phyloP scores from a whole-genome alignment of 2,888 invertebrate genomes.

The Acronicta leporina region DNA sequence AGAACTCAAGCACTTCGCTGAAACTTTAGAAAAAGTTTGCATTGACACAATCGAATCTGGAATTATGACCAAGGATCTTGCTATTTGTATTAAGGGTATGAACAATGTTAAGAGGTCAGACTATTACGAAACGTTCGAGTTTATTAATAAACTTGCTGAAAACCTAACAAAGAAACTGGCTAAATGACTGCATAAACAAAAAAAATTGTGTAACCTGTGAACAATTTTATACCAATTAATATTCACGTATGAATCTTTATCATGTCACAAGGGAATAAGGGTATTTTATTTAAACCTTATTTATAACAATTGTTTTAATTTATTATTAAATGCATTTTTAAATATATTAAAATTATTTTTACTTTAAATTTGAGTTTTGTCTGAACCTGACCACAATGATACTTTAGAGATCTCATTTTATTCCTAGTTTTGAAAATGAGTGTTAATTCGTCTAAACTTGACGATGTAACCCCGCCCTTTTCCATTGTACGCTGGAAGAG shows the following conservation, averaged over 20 bases:
- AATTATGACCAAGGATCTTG: conserved; percentile 99
- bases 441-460: conserved; percentile 14
- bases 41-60: conserved; percentile 98
- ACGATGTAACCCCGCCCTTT: too few species aligned
- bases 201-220: conserved; percentile 73
- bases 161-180: conserved; percentile 92
- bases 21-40: conserved; percentile 96
- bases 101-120: conserved; percentile 93
- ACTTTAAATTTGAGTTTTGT: conserved; percentile 20
- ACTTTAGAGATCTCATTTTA: too few species aligned
- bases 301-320: conserved; percentile 75
- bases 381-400: too few species aligned
- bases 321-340: conserved; percentile 61
- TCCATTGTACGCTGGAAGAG: too few species aligned
- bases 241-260: conserved; percentile 54
- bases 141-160: conserved; percentile 97
- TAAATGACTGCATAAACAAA: conserved; percentile 81
- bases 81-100: conserved; percentile 99
- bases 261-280: conserved; percentile 69
- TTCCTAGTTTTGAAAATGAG: too few species aligned
- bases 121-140: conserved; percentile 99
- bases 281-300: conserved; percentile 65
- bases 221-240: conserved; percentile 49
- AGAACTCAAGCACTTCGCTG: conserved; percentile 93
- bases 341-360: conserved; percentile 36